Evolutionary conservation across 2,888 invertebrate species (phyloP).

Genomic region (Listrodromus nycthemerus): DNA sequence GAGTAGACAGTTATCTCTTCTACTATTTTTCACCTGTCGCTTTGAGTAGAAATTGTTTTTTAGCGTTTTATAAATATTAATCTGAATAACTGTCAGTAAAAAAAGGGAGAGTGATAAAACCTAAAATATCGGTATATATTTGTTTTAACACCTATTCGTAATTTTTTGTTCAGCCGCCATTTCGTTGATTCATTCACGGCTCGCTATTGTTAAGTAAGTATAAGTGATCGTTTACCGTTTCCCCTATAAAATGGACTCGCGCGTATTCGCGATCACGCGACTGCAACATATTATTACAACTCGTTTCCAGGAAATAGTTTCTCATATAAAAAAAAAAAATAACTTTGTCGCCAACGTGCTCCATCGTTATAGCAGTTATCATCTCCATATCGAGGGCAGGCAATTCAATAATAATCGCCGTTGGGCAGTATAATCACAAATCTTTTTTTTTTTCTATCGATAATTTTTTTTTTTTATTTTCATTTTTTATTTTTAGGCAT

Average conservation of each 20-base stretch:
- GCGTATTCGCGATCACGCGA: constrained; percentile 11
- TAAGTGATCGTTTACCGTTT: constrained; percentile 31
- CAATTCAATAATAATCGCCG: not conserved
- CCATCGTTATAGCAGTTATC: constrained; percentile 9
- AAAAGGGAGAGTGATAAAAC: not conserved
- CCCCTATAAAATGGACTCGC: not conserved
- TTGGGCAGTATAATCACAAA: constrained; percentile 29
- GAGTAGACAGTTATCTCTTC: not conserved
- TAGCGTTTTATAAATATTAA: too few relatives aligned
- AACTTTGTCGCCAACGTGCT: not conserved
- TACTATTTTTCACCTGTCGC: not conserved
- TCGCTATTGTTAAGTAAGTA: constrained; percentile 16
- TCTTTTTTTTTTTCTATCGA: constrained; percentile 24
- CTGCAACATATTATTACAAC: constrained; percentile 21
- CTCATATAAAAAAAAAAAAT: constrained; percentile 3
- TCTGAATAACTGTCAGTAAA: not conserved
- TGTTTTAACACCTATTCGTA: not conserved
- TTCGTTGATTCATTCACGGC: constrained; percentile 3
- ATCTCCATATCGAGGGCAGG: not conserved
- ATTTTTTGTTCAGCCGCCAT: not conserved
- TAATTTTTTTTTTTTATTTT: not conserved
- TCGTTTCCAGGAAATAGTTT: constrained; percentile 35
- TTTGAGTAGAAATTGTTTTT: not conserved
- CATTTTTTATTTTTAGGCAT: not conserved
- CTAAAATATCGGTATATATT: not conserved